A percentile compares a stretch with the other conserved stretches of the same genome.
Conservation (phyloP, 1,140 invertebrate genomes). For the Calycopis cecrops region DNA sequence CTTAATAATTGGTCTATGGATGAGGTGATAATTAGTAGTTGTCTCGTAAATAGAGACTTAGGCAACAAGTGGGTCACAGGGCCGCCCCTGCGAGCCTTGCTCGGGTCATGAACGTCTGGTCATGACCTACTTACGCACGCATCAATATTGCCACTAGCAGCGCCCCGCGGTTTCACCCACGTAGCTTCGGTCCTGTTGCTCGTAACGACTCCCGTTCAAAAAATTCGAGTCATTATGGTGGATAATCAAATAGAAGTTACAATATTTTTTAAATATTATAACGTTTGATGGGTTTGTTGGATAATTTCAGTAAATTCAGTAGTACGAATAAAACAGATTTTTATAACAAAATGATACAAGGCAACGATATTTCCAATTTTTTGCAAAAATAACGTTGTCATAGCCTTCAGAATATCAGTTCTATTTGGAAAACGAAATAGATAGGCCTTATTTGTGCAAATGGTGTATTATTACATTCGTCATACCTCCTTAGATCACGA, state of each 20-base stretch:
- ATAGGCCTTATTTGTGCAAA: constrained; percentile 7
- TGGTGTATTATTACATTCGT: constrained; percentile 7
- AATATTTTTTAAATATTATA: too few species aligned
- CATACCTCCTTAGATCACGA: constrained; percentile 6
- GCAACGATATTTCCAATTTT: not conserved
- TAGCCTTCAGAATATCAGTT: not conserved
- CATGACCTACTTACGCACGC: constrained; percentile 12
- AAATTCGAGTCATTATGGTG: too few species aligned
- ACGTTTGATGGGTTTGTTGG: too few species aligned
- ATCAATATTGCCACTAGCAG: constrained; percentile 10
- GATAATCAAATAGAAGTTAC: too few species aligned
- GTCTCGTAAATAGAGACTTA: constrained; percentile 63
- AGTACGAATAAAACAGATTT: too few species aligned
- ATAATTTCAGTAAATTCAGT: too few species aligned
- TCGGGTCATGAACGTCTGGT: not conserved
- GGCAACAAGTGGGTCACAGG: constrained; percentile 71
- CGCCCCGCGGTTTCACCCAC: too few species aligned
- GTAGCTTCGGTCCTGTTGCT: too few species aligned
- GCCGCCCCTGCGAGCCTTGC: constrained; percentile 31
- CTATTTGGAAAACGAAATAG: not conserved
- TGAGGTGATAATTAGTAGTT: constrained; percentile 53
- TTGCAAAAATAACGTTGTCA: not conserved
- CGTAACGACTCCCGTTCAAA: too few species aligned
- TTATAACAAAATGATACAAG: not conserved
- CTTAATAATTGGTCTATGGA: too few species aligned